Base-by-base conservation (phyloP, 1,140 invertebrate species). In the Drosophila pallidifrons region DNA sequence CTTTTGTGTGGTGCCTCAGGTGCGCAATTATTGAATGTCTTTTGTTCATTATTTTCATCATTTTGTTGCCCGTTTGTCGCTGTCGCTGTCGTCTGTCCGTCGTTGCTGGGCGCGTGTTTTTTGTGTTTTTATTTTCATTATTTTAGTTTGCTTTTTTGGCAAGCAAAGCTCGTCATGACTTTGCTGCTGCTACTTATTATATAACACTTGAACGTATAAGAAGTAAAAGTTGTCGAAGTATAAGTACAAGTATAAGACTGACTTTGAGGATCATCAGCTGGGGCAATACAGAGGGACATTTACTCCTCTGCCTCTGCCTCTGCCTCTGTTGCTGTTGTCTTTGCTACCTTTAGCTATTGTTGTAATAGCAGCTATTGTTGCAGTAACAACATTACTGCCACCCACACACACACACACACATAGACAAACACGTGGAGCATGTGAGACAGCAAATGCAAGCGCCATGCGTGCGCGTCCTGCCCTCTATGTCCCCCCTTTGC, bases 381-480 rank as follows among this genome's bases (percentile, higher is more conserved):
- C 85, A 89, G 85, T 89, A 88, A 88, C 81, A 79, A 65, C 55
- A 89, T 89, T 89, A 89, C 86, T 89, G 64, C 68, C 74, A 78
- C 80, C 70, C 47, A 45, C 45, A 75, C 38, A 13, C 41, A 41
- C 32, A 63, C 54, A 38, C 65, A 43, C 58, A 74, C 38, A 28
- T 11, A 47, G 25, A 32, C 47, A 54, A 71, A 66, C 67, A 68
- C 58, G 59, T 66, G 51, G 51, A 57, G 67, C 49, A 81, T 77
- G 70, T 88, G 85, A 90, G 85, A 85, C 75, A 81, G 85, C 78
- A 79, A 85, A 89, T 89, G 86, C 85, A 89, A 85, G 86, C 85
- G 86, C 85, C 81, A 90, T 89, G 86, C 86, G 85, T 89, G 81
- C 76, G 85, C 70, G 77, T 66, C 63, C 61, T 68, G 55, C 47